phyloP scores from a whole-genome alignment of 53 echinoderm and acorn worm genomes.

The Patiria pectinifera region DNA sequence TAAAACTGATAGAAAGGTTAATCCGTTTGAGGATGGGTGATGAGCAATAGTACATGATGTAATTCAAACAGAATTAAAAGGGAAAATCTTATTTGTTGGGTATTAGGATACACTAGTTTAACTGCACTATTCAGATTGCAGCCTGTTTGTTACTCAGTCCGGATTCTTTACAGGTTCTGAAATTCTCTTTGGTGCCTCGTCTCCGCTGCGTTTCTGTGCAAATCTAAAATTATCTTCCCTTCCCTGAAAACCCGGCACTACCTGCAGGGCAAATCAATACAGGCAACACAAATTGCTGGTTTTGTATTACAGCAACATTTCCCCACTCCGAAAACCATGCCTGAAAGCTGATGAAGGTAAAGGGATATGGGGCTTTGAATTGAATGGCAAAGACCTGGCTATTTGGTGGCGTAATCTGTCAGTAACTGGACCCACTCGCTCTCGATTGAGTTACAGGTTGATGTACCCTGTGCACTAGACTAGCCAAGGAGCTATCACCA shows the following conservation, averaged over 20 bases:
- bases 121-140: background rate
- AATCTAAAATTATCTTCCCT: conserved; percentile 29
- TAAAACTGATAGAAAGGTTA: no score
- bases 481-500: background rate
- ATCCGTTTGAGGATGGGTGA: no score
- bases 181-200: background rate
- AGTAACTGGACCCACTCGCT: conserved; percentile 62
- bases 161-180: background rate
- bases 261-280: conserved; percentile 67
- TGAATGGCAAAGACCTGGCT: conserved; percentile 67
- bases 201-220: conserved; percentile 6
- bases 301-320: conserved; percentile 67
- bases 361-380: conserved; percentile 67
- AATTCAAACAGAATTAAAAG: background rate
- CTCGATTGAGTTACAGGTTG: conserved; percentile 60
- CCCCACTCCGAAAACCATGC: conserved; percentile 54
- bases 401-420: conserved; percentile 67
- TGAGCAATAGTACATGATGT: no score
- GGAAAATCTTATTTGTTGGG: background rate
- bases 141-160: background rate
- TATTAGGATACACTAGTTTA: background rate
- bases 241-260: conserved; percentile 48
- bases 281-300: conserved; percentile 73
- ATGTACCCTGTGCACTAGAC: conserved; percentile 49
- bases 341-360: conserved; percentile 61